phyloP scores from a whole-genome alignment of 2,888 invertebrate species.

The Apotomis turbidana region DNA sequence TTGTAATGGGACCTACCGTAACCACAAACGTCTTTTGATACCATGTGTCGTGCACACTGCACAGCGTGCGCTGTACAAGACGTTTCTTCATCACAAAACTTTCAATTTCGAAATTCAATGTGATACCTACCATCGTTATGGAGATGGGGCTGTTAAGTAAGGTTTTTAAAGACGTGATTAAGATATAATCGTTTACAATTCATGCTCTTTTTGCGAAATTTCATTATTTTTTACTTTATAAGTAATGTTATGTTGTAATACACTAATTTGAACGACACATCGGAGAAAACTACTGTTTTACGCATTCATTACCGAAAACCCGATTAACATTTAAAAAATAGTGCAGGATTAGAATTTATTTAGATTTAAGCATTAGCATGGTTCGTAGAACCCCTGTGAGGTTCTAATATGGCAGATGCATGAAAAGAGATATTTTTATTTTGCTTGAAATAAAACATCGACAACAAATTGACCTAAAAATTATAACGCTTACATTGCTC shows the following conservation, averaged over 20 bases:
- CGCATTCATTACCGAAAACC: neutral
- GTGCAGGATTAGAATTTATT: too few species aligned
- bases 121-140: neutral
- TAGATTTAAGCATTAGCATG: too few species aligned
- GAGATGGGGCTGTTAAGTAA: neutral
- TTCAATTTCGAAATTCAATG: conserved; percentile 1
- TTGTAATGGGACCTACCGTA: neutral
- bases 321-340: too few species aligned
- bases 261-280: neutral
- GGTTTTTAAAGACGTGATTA: conserved; percentile 1
- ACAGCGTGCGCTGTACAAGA: neutral
- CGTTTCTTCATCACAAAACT: neutral
- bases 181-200: neutral
- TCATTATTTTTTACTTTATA: neutral
- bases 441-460: too few species aligned
- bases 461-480: too few species aligned
- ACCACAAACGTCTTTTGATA: conserved; percentile 3
- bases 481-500: too few species aligned
- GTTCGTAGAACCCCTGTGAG: too few species aligned
- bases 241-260: neutral
- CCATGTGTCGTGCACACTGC: neutral
- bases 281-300: neutral
- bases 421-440: too few species aligned
- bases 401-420: too few species aligned
- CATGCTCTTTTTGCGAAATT: neutral